Percentiles rank a stretch among this genome's conserved stretches.
These are phyloP conservation scores for Dufourea novaeangliae DNA, from an alignment of 1,140 invertebrate genomes.

Conservation along the genomic window DNA sequence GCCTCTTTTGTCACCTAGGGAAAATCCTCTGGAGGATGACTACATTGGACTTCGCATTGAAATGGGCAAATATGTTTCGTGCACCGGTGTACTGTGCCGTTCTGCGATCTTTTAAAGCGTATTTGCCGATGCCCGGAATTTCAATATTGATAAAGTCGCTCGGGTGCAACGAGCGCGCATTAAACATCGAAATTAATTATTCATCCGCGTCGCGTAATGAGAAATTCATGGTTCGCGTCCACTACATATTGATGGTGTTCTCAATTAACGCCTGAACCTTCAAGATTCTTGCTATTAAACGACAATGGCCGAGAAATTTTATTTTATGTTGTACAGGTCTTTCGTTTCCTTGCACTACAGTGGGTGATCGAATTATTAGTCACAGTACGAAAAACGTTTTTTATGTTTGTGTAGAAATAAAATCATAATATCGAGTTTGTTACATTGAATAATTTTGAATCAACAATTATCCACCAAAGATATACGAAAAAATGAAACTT, in stretches of 20 bases:
- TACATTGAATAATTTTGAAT: no score
- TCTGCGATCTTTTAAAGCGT: neutral
- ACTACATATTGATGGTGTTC: neutral
- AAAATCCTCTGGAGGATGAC: neutral
- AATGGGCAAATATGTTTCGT: neutral
- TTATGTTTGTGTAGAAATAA: no score
- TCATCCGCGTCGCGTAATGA: neutral
- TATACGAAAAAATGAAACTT: no score
- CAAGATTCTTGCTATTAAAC: neutral
- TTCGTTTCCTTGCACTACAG: no score
- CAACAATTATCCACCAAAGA: no score
- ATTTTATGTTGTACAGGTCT: no score
- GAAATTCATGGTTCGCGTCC: neutral
- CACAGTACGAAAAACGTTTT: no score
- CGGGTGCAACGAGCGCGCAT: neutral
- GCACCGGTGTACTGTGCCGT: neutral
- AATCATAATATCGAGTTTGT: no score
- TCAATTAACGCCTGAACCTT: neutral
- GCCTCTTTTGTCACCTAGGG: no score
- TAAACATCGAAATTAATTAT: neutral
- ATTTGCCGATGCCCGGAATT: neutral
- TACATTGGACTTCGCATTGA: neutral
- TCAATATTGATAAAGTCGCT: neutral
- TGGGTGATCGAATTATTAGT: no score
- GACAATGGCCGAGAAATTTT: neutral